A percentile compares a stretch with the other conserved stretches of the same genome.
Evolutionary conservation across 53 echinoderm and acorn worm genomes (phyloP).

Genomic region (Henricia sp.): DNA sequence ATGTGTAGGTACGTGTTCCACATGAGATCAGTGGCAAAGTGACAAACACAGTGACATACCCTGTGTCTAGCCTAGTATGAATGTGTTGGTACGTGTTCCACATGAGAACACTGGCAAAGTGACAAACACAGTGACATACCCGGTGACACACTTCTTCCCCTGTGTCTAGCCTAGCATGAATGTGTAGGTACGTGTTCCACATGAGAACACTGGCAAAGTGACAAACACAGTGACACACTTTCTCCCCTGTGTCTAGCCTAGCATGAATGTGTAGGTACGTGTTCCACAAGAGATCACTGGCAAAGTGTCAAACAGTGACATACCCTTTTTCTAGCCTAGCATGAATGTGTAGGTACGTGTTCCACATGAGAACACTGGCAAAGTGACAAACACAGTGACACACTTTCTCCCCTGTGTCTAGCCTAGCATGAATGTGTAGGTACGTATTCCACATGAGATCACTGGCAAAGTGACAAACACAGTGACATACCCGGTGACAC

Average conservation of each 20-base stretch:
- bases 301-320: no score
- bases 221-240: conserved; percentile 15
- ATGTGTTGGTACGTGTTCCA: not conserved
- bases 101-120: not conserved
- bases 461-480: not conserved
- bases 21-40: no score
- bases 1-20: no score
- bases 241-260: no score
- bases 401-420: not conserved
- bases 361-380: no score
- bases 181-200: conserved; percentile 69
- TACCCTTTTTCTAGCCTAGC: no score
- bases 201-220: conserved; percentile 92
- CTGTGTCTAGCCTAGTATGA: not conserved
- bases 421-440: not conserved
- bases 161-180: conserved; percentile 85
- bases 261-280: no score
- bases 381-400: no score
- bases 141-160: conserved; percentile 70
- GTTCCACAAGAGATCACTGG: no score
- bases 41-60: no score
- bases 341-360: no score
- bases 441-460: not conserved
- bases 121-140: conserved; percentile 49
- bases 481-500: conserved; percentile 70